Base-by-base conservation (phyloP, 2,113 vertebrate species). In the Gymnobelideus leadbeateri region DNA sequence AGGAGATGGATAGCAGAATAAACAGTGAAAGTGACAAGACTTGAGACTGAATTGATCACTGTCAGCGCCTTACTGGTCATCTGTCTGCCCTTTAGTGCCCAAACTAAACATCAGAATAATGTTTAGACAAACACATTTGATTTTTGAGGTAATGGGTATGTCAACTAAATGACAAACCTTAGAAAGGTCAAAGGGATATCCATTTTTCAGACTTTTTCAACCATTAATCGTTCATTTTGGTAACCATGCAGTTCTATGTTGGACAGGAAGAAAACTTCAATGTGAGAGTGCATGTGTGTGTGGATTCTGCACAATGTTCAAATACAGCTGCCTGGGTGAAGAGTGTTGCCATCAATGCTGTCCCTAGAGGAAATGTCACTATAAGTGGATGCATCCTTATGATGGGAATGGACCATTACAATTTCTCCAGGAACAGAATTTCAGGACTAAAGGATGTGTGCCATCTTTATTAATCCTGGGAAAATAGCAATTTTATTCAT, bases 61-160 rank as follows among this genome's bases (percentile, higher is more conserved):
- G 99, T 99, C 99, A 99, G 98, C 98, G 96, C 97, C 98, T 98
- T 98, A 97, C 98, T 98, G 98, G 99, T 99, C 98, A 98, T 98
- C 98, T 96, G 98, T 98, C 99, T 99, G 99, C 98, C 99, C 99
- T 98, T 97, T 96, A 92, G 97, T 98, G 98, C 98, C 98, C 99
- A 98, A 98, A 98, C 98, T 96, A 98, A 99, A 98, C 98, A 98
- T 98, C 98, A 98, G 99, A 99, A 99, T 99, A 99, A 99, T 99
- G 99, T 99, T 99, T 99, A 99, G 99, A 99, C 99, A 99, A 99
- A 99, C 99, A 99, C 98, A 99, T 99, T 99, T 99, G 99, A 99
- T 99, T 99, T 99, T 98, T 98, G 98, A 98, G 98, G 99, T 99
- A 99, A 99, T 99, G 99, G 99, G 98, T 98, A 99, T 99, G 99